A percentile compares a stretch with the other conserved stretches of the same genome.
These are phyloP conservation scores for Porites lutea DNA, from an alignment of 64 coral and sea anemone species.

Conservation along the genomic window DNA sequence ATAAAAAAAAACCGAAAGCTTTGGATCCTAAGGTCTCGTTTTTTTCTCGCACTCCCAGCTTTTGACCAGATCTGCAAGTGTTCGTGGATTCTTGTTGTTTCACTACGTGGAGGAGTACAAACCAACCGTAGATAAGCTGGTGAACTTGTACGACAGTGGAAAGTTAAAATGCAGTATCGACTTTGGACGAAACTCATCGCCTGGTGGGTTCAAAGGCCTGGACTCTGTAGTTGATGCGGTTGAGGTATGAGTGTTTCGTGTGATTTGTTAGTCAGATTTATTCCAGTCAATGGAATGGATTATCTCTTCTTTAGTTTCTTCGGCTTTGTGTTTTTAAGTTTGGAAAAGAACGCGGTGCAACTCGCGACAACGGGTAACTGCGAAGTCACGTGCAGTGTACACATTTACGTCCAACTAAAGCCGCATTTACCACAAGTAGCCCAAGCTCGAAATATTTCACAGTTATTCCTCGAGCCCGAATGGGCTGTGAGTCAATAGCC, in stretches of 20 bases:
- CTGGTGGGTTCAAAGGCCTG: constrained; percentile 77
- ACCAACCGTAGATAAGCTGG: constrained; percentile 58
- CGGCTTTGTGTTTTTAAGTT: no score
- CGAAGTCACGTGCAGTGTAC: no score
- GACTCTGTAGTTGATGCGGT: constrained; percentile 75
- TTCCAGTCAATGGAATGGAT: no score
- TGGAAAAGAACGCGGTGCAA: no score
- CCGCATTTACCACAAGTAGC: no score
- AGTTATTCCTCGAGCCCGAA: no score
- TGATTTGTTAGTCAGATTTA: no score
- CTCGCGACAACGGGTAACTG: no score
- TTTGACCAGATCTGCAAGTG: constrained; percentile 77
- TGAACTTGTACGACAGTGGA: constrained; percentile 72
- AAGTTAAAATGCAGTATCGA: constrained; percentile 70
- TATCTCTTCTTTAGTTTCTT: no score
- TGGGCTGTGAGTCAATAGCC: no score
- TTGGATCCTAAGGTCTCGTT: neutral
- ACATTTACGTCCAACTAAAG: no score
- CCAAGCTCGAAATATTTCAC: no score
- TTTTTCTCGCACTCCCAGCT: constrained; percentile 34
- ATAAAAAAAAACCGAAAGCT: neutral
- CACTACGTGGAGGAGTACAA: constrained; percentile 69
- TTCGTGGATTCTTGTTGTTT: constrained; percentile 85
- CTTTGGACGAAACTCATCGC: constrained; percentile 46
- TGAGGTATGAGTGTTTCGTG: constrained; percentile 45